Evolutionary conservation across 1,140 invertebrate species (phyloP), one percentile per base, ranked within the genome.

Genomic region (Drosophila bocki): DNA sequence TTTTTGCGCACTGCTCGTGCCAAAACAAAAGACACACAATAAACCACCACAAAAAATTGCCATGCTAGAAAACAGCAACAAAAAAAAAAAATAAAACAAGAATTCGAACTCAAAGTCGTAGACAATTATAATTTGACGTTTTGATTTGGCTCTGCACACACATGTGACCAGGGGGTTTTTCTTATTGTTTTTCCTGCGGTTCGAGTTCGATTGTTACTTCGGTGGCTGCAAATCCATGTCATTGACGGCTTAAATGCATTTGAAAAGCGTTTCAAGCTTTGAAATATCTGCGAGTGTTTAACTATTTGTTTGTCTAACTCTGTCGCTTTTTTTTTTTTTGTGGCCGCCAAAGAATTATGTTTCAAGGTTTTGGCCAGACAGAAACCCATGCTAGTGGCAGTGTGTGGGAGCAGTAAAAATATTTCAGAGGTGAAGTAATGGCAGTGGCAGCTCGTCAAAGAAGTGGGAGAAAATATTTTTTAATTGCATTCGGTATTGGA

Each of bases 61-160:
- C 29, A 29, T 8, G 29, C n/a, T 7, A 35, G 19, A 61, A 64
- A 54, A 42, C 11, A 22, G 13, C 45, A 48, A n/a, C 45, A 64
- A 65, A 67, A 67, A 44, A 17, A 42, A 44, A 61, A 69, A 67
- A 44, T 26, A 42, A 44, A 61, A 69, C 54, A n/a, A 78, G 57
- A 70, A 57, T 70, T 80, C 51, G 2, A 54, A 54, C 17, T 37
- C 51, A 0, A 54, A 54, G 51, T 56, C 78, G 86, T 75, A 85
- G 85, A 88, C 85, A 88, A 88, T 88, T 88, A 88, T 88, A 90
- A 90, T 88, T 88, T 88, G 84, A 88, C 84, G 85, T 88, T 88
- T 90, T 88, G 84, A 88, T 88, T 88, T 84, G 85, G 84, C 85
- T 78, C 56, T 65, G 62, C 80, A 47, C 45, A 50, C 53, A 80